Base-by-base conservation (phyloP, 2,113 vertebrate species). In the Ageneiosus marmoratus region DNA sequence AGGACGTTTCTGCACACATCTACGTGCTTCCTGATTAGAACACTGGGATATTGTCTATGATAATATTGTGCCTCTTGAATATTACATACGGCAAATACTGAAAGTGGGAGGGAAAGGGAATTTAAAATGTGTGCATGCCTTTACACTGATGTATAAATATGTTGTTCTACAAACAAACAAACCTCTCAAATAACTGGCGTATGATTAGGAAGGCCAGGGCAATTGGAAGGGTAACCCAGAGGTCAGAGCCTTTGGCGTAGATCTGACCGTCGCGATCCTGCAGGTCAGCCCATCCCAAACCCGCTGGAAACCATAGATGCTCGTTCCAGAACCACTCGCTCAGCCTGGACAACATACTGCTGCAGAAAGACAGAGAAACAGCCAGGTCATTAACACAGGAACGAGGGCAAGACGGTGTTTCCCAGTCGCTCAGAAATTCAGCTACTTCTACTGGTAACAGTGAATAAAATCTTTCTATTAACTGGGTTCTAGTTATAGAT, bases 171-270 rank as follows among this genome's bases (percentile, higher is more conserved):
- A n/a, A n/a, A n/a, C n/a, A n/a, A n/a, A 86, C 95, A 95, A 90
- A 97, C 98, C 93, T 95, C 88, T 98, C 98, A 24, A 98, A 99
- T 88, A 97, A 89, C 86, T 95, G 94, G 69, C 98, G 92, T 15
- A 97, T 60, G 5, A 96, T 0, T 27, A 99, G 93, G 89, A 99
- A 98, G 87, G 93, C 88, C 77, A 99, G 74, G 15, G 97, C 96
- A 9, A 98, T 88, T 69, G 97, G 97, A 18, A 98, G 75, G 48
- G 94, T 95, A 79, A 95, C 72, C 89, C 96, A 98, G 50, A 99
- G 96, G 86, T 99, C 95, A 0, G 86, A 81, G 4, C 92, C 88
- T 90, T 98, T 96, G 87, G 96, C 94, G 0, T 94, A 97, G 65
- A 95, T 88, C 0, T 91, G 89, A 1, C 94, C 96, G 88, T 97